phyloP scores from a whole-genome alignment of 2,797 vertebrate genomes.

The Sorex maritimensis region DNA sequence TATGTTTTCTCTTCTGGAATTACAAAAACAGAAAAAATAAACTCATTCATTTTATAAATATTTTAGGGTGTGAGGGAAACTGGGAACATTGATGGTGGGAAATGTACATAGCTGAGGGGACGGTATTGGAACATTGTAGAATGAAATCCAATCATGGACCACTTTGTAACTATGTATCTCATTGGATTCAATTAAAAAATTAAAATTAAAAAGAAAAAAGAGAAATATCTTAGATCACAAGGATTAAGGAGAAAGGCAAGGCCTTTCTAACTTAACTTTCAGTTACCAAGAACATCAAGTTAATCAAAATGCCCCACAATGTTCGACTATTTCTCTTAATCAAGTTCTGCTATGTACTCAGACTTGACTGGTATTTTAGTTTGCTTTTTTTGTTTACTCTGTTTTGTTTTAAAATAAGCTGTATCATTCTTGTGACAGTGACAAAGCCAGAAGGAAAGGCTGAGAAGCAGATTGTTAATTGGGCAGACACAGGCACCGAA shows the following conservation, averaged over 20 bases:
- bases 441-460: background rate
- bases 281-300: conserved; percentile 34
- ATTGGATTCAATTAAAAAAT: too few relatives aligned
- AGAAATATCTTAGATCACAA: background rate
- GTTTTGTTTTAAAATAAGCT: background rate
- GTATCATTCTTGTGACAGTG: background rate
- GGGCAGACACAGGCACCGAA: background rate
- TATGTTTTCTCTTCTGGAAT: background rate
- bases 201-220: too few relatives aligned
- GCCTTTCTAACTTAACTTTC: conserved; percentile 11
- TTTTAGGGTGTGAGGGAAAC: background rate
- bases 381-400: background rate
- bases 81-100: too few relatives aligned
- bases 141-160: too few relatives aligned
- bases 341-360: background rate
- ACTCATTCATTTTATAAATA: conserved; percentile 9
- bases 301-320: conserved; percentile 7
- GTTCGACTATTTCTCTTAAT: conserved; percentile 43
- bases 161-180: too few relatives aligned
- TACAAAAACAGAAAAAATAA: background rate
- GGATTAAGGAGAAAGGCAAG: background rate
- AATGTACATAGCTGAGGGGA: too few relatives aligned
- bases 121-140: too few relatives aligned
- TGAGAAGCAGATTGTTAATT: background rate
- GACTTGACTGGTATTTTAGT: background rate